These are phyloP conservation scores for Torymus texanus DNA, from an alignment of 2,888 invertebrate genomes.

Conservation along the genomic window DNA sequence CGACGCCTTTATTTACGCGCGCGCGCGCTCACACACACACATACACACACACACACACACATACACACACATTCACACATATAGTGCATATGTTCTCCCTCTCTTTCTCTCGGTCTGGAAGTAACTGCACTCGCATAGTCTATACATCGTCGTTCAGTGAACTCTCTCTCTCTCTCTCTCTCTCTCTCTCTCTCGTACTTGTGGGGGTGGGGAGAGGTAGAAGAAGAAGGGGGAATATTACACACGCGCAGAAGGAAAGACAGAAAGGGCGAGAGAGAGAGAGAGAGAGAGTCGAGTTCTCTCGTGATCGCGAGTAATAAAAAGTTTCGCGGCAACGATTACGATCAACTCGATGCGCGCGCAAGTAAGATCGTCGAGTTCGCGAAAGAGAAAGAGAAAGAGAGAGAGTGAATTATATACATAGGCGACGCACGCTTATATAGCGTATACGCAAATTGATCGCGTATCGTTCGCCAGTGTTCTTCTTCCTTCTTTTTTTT, in stretches of 20 bases:
- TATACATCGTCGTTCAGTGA: constrained; percentile 47
- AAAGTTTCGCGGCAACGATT: constrained; percentile 62
- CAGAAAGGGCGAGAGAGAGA: constrained; percentile 17
- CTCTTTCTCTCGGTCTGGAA: constrained; percentile 5
- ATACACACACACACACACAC: neutral
- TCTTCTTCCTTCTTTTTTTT: constrained; percentile 9
- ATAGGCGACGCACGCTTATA: constrained; percentile 12
- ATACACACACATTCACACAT: neutral
- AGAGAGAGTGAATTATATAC: constrained; percentile 35
- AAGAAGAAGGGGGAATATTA: constrained; percentile 25
- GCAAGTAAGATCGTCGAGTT: neutral
- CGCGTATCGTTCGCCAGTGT: neutral
- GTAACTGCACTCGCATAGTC: constrained; percentile 10
- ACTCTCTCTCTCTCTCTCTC: constrained; percentile 19
- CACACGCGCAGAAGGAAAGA: neutral
- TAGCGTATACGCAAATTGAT: constrained; percentile 30
- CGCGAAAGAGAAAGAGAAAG: no score
- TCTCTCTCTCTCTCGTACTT: no score
- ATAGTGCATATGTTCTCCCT: constrained; percentile 1
- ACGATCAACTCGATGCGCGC: constrained; percentile 32
- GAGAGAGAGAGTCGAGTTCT: constrained; percentile 51
- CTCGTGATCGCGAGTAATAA: constrained; percentile 71
- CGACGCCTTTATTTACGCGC: constrained; percentile 11
- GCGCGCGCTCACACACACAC: neutral
- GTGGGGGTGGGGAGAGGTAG: no score